phyloP scores from a whole-genome alignment of 92 coral and sea anemone species.

The Palythoa caribaeorum region DNA sequence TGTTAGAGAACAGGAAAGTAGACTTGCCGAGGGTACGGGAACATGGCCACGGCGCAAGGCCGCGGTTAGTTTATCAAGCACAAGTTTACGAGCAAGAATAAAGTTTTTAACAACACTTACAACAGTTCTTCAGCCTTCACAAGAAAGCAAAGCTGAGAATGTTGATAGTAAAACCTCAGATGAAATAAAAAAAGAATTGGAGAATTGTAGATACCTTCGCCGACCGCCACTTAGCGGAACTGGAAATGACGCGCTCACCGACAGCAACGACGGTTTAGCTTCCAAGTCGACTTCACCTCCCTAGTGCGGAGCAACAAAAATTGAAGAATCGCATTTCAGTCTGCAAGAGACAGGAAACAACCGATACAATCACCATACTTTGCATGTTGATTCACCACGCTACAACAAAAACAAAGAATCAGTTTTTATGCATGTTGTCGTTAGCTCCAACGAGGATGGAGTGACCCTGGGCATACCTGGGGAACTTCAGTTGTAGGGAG shows the following conservation, averaged over 20 bases:
- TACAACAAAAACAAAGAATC: too few relatives aligned
- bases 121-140: background rate
- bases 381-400: too few relatives aligned
- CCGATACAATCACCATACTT: too few relatives aligned
- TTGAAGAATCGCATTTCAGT: too few relatives aligned
- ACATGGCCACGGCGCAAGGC: conserved; percentile 19
- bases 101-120: conserved; percentile 25
- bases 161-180: conserved; percentile 4
- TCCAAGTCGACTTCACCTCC: too few relatives aligned
- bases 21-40: background rate
- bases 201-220: conserved; percentile 32
- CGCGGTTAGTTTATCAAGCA: conserved; percentile 8
- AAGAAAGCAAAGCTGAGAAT: background rate
- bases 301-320: too few relatives aligned
- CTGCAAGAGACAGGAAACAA: too few relatives aligned
- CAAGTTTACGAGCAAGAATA: conserved; percentile 29
- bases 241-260: background rate
- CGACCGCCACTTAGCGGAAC: background rate
- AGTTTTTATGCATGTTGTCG: too few relatives aligned
- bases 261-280: background rate
- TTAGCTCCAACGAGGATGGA: too few relatives aligned
- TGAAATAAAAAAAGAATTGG: background rate
- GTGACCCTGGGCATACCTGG: too few relatives aligned
- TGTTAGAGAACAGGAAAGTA: background rate
- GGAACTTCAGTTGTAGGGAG: too few relatives aligned